phyloP scores from a whole-genome alignment of 2,113 vertebrate genomes.

The Pomatorhinus ruficollis region DNA sequence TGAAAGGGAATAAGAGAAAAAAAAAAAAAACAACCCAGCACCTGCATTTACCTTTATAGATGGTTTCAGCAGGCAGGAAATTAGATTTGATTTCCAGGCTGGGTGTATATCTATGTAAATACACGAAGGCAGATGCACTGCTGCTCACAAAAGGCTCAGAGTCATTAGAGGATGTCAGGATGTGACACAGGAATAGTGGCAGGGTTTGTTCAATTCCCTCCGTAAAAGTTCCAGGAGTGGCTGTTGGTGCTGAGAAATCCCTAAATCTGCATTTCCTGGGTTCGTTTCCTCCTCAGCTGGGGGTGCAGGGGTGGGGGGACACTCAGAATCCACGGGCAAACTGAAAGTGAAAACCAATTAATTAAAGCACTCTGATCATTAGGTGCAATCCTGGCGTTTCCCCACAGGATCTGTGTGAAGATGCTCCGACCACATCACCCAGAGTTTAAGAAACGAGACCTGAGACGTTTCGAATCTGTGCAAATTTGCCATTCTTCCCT shows the following conservation, averaged over 20 bases:
- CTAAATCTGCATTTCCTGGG: not conserved
- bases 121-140: not conserved
- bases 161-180: not conserved
- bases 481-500: not conserved
- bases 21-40: not conserved
- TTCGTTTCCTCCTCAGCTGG: not conserved
- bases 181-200: not conserved
- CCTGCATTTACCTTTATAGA: not conserved
- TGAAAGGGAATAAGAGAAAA: not conserved
- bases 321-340: not conserved
- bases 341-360: not conserved
- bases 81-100: slow-evolving; percentile 42
- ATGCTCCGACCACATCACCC: not conserved
- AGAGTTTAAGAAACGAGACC: not conserved
- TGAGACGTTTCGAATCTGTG: not conserved
- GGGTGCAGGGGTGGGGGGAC: not conserved
- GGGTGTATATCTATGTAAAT: not conserved
- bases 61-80: slow-evolving; percentile 50
- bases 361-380: not conserved
- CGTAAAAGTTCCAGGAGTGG: not conserved
- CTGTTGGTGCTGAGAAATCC: not conserved
- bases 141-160: slow-evolving; percentile 1
- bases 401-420: not conserved
- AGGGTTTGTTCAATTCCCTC: not conserved
- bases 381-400: not conserved